Conservation (phyloP, 37 sponge, comb jelly and placozoan genomes). For the Petrosia ficiformis region DNA sequence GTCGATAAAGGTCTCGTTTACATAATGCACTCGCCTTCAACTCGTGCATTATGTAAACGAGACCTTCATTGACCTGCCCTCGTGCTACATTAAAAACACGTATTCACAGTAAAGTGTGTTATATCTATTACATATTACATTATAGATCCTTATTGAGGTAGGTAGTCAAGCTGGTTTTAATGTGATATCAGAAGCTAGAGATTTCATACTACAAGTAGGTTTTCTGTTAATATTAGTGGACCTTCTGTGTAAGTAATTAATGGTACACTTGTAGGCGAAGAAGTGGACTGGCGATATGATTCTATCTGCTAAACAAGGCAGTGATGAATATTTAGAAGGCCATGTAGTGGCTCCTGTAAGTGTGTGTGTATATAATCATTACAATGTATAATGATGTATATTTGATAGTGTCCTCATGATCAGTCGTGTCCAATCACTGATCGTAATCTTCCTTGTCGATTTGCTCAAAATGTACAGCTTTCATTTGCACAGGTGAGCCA, state of each 20-base stretch:
- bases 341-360: slow-evolving; percentile 82
- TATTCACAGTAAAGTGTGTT: no score
- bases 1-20: no score
- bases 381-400: background rate
- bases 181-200: slow-evolving; percentile 62
- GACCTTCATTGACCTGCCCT: no score
- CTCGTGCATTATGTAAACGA: no score
- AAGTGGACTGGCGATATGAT: background rate
- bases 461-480: slow-evolving; percentile 78
- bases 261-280: background rate
- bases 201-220: slow-evolving; percentile 53
- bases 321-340: slow-evolving; percentile 13
- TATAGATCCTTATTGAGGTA: slow-evolving; percentile 68
- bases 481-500: slow-evolving; percentile 56
- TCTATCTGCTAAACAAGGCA: background rate
- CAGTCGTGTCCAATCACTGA: slow-evolving; percentile 52
- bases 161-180: slow-evolving; percentile 61
- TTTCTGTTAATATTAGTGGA: background rate
- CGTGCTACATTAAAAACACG: no score
- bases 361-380: background rate
- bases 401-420: slow-evolving; percentile 81
- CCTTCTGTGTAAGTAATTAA: background rate
- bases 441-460: slow-evolving; percentile 44
- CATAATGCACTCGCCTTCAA: no score
- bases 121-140: no score